Base-by-base conservation (phyloP, 2,113 vertebrate genomes). In the Ictidomys tridecemlineatus region DNA sequence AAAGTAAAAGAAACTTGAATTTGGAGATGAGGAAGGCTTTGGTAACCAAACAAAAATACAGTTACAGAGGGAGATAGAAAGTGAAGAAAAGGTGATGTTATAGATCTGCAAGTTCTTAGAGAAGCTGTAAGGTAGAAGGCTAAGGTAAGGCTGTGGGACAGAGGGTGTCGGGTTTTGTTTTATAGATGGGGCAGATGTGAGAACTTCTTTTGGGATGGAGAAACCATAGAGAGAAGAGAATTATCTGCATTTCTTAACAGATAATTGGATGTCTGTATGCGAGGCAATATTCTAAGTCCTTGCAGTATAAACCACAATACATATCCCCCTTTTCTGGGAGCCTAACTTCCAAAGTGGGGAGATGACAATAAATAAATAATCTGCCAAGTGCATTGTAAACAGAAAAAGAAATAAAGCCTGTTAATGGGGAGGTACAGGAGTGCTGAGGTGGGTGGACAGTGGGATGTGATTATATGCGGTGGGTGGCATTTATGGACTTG, bases 61-160 rank as follows among this genome's bases (percentile, higher is more conserved):
- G 34, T 85, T 48, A 30, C 8, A 51, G 30, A 18, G 56, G n/a
- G 22, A 61, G 28, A 28, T 56, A 34, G 51, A 53, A 69, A 61
- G 63, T 48, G 42, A 53, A 37, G 56, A n/a, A 53, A 28, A 65
- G n/a, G 22, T 32, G 17, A 28, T 48, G 48, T 79, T 61, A 12
- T 48, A 42, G 24, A 45, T 12, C 67, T 76, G 42, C 32, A 32
- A 11, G 26, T 85, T 63, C 51, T 51, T 14, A 0, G 13, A n/a
- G 56, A 48, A 61, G 28, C 37, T 26, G 0, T 30, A 12, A 51
- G 18, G 32, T 20, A 37, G 48, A 51, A 20, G 34, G 51, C 48
- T 26, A 30, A 24, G 11, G 14, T 5, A 0, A 11, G 7, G 48
- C 26, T 26, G 1, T 6, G 14, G 73, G n/a, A 2, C 8, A 34